Evolutionary conservation across 1,140 invertebrate genomes (phyloP).

Genomic region (Holotrichia oblita): DNA sequence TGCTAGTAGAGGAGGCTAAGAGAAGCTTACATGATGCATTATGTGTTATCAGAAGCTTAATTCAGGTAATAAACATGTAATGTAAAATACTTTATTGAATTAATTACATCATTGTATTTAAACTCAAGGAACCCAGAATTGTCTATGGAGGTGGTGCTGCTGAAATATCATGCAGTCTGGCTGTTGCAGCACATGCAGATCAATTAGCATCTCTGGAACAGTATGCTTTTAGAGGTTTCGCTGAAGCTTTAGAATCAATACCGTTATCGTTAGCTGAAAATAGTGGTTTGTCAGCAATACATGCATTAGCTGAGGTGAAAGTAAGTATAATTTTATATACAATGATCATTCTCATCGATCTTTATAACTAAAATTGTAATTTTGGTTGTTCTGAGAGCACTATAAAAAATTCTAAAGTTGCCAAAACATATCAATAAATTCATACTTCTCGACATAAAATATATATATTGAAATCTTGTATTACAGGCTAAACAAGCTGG

Average conservation of each 20-base stretch:
- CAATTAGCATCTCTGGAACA: conserved; percentile 94
- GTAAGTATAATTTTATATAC: conserved; percentile 53
- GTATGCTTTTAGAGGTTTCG: conserved; percentile 96
- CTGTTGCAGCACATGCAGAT: conserved; percentile 88
- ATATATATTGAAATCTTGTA: not conserved
- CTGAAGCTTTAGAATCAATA: conserved; percentile 94
- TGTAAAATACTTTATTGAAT: not conserved
- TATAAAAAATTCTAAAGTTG: too few relatives aligned
- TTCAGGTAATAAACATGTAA: conserved; percentile 66
- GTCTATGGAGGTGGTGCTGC: conserved; percentile 98
- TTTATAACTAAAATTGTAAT: not conserved
- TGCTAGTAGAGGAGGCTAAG: conserved; percentile 99
- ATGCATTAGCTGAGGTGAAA: conserved; percentile 93
- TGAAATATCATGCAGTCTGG: conserved; percentile 94
- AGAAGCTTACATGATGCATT: conserved; percentile 97
- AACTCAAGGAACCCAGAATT: conserved; percentile 82
- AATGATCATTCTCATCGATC: not conserved
- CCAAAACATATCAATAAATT: too few relatives aligned
- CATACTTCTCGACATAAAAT: too few relatives aligned
- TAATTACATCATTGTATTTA: not conserved
- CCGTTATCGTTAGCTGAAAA: conserved; percentile 98
- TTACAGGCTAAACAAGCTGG: conserved; percentile 73
- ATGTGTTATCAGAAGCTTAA: conserved; percentile 95
- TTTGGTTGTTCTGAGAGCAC: too few relatives aligned
- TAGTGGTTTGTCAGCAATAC: conserved; percentile 91